Evolutionary conservation across 2,888 invertebrate species (phyloP), one percentile per base, ranked within the genome.

Genomic region (Thecocarcelia acutangulata): DNA sequence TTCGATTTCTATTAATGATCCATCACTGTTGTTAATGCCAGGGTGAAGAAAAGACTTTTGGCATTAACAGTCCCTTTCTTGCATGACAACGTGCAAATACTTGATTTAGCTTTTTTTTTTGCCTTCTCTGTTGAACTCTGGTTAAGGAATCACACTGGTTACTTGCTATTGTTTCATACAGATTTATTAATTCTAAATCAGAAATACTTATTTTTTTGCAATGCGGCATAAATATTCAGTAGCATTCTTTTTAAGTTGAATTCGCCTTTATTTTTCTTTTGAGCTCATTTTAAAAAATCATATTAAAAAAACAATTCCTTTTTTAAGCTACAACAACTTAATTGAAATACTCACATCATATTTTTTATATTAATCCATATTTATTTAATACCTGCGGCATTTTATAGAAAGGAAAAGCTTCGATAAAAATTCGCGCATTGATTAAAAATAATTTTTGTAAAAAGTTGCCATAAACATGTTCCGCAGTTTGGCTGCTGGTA

Each of bases 401-500:
- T 79, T 59, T 52, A 24, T 58, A 54, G 66, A 59, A 64, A 70
- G 64, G 40, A 74, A 75, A 69, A 64, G n/a, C 46, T 28, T 28
- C 74, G 56, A 78, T 74, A 70, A 70, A 81, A 74, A 12, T 66
- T 33, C 40, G 37, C 52, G 48, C 63, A 64, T 70, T 78, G 82
- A 82, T 78, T 78, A 82, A 78, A 78, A 75, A 58, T 70, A 54
- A 59, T 66, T 70, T 77, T 69, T 48, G 48, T 66, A 69, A 82
- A 77, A 74, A 74, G 58, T 66, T 72, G 72, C 70, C 17, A 69
- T 44, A 66, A 78, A 72, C 77, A 78, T 72, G 58, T 72, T 72
- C 52, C 61, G n/a, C 11, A 54, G 24, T 69, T 76, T 33, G 15
- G 15, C 24, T 48, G 9, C 33, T 33, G 1, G 33, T 33, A 33